Evolutionary conservation across 2,797 vertebrate species (phyloP), one percentile per base, ranked within the genome.

Genomic region (Tragelaphus oryx): DNA sequence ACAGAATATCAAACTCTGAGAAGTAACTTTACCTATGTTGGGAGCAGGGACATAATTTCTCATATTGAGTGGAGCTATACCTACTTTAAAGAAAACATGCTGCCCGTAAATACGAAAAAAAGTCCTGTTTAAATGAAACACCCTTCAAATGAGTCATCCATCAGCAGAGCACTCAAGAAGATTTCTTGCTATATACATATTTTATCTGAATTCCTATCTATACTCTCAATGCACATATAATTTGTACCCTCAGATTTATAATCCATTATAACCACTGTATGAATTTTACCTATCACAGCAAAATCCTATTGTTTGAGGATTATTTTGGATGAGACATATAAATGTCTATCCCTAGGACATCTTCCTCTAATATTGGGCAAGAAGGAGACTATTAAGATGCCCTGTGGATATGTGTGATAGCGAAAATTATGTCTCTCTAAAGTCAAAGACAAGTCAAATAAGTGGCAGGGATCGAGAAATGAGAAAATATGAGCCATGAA

Each of bases 51-150:
- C 30, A 89, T 55, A 41, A 91, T 85, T 87, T 93, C 20, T 74
- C 55, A 74, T 68, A 88, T 0, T 86, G 46, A 30, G 11, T 89
- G 26, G 28, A 74, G 9, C 13, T 55, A 90, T 37, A 90, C n/a
- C 14, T 62, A 82, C 83, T 82, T 87, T 24, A 68, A 97, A 83
- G 37, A 93, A 89, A 96, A 91, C 41, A 76, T 14, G 24, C 28
- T 65, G 44, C 14, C 22, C 8, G n/a, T 74, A 92, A 91, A 95
- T 68, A 94, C 74, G 26, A 60, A n/a, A 95, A 93, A 12, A 41
- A 55, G 6, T 54, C 75, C 93, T 95, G 48, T 44, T 88, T 76
- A 87, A 28, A 96, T 81, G 44, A 97, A 96, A 86, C 71, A 12
- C 2, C 24, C 60, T 94, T 92, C n/a, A 88, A 71, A 60, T 62